Percentiles rank a stretch among this genome's conserved stretches.
phyloP scores from a whole-genome alignment of 2,113 vertebrate genomes.

The Tachycineta bicolor region DNA sequence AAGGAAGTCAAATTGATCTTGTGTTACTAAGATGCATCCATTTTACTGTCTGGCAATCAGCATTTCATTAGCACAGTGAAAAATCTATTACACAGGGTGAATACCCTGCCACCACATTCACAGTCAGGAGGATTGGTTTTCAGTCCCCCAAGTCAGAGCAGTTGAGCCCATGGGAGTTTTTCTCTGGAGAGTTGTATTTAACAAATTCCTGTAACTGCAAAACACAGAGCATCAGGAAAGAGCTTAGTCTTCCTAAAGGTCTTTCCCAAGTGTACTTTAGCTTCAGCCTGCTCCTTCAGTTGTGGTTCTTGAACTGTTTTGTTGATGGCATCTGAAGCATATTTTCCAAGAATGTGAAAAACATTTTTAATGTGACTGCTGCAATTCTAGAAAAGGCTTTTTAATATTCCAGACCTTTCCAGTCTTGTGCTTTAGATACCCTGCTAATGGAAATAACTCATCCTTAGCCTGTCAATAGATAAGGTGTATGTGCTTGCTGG shows the following conservation, averaged over 20 bases:
- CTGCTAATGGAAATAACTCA: background rate
- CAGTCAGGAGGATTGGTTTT: background rate
- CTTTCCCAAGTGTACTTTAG: background rate
- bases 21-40: background rate
- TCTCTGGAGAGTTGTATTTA: background rate
- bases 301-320: background rate
- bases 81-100: background rate
- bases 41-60: background rate
- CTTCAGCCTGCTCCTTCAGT: background rate
- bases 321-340: background rate
- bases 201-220: background rate
- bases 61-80: background rate
- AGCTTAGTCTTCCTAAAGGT: background rate
- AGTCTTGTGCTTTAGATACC: background rate
- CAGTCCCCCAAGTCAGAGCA: background rate
- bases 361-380: background rate
- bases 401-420: background rate
- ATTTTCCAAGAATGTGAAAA: background rate
- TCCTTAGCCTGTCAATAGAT: background rate
- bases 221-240: background rate
- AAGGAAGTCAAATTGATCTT: slow-evolving; percentile 2
- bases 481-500: background rate
- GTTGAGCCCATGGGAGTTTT: background rate
- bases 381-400: background rate
- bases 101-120: background rate